Evolutionary conservation across 2,797 vertebrate species (phyloP).

Genomic region (Tympanoctomys barrerae): DNA sequence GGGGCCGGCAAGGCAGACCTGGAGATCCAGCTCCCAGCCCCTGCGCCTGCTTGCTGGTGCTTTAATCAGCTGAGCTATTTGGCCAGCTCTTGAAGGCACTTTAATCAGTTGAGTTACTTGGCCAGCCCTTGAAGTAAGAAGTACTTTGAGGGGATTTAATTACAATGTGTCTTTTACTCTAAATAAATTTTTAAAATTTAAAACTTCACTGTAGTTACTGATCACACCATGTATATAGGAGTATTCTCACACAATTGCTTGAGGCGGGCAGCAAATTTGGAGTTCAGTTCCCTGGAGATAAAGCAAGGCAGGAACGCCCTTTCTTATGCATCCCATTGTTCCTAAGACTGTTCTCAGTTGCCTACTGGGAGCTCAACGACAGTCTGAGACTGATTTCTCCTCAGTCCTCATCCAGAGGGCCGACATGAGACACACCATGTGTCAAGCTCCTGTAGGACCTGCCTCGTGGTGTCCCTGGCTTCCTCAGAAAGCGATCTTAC

Average conservation of each 20-base stretch:
- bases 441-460: background rate
- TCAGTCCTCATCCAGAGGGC: background rate
- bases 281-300: background rate
- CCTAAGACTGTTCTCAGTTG: background rate
- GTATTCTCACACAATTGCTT: background rate
- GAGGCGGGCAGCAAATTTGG: background rate
- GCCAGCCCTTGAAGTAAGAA: background rate
- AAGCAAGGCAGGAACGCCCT: background rate
- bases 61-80: too few species aligned
- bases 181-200: background rate
- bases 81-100: too few species aligned
- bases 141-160: background rate
- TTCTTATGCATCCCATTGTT: background rate
- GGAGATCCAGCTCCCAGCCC: too few species aligned
- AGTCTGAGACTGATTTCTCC: background rate
- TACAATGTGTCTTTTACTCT: background rate
- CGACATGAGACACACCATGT: too few species aligned
- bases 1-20: too few species aligned
- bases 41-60: too few species aligned
- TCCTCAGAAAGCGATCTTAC: background rate
- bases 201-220: background rate
- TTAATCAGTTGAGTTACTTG: too few species aligned
- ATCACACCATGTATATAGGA: background rate
- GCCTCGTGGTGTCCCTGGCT: background rate
- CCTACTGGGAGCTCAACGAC: fast-evolving